Conservation (phyloP, 2,113 vertebrate genomes). For the Sisor rabdophorus region DNA sequence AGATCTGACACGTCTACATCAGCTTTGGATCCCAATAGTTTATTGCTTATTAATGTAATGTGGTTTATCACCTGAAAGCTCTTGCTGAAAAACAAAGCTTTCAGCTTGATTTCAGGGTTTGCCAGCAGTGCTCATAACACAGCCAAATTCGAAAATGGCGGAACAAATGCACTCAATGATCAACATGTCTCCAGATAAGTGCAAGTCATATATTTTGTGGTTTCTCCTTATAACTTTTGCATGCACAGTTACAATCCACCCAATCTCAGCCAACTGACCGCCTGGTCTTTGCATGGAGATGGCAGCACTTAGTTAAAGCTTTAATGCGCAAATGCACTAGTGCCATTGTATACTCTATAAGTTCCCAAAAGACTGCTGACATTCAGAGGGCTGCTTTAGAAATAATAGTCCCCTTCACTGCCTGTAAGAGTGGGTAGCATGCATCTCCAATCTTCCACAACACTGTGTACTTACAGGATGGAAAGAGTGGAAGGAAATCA, state of each 20-base stretch:
- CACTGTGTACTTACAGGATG: slow-evolving; percentile 38
- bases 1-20: background rate
- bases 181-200: slow-evolving; percentile 39
- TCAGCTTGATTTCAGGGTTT: slow-evolving; percentile 9
- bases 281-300: slow-evolving; percentile 25
- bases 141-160: slow-evolving; percentile 35
- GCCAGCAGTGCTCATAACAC: slow-evolving; percentile 24
- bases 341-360: slow-evolving; percentile 12
- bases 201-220: slow-evolving; percentile 42
- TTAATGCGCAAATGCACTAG: slow-evolving; percentile 5
- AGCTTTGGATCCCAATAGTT: background rate
- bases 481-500: slow-evolving; percentile 27
- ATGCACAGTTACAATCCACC: background rate
- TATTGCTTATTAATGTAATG: slow-evolving; percentile 3
- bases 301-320: slow-evolving; percentile 29
- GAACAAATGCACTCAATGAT: slow-evolving; percentile 38
- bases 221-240: slow-evolving; percentile 28
- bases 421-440: slow-evolving; percentile 3
- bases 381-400: slow-evolving; percentile 24
- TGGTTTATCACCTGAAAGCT: slow-evolving; percentile 11
- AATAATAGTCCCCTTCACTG: slow-evolving; percentile 38
- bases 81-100: slow-evolving; percentile 14
- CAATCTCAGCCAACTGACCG: slow-evolving; percentile 6
- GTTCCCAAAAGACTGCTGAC: slow-evolving; percentile 29
- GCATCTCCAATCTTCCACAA: slow-evolving; percentile 50